phyloP scores from a whole-genome alignment of 2,797 vertebrate genomes.

The Tarsius wallacei region DNA sequence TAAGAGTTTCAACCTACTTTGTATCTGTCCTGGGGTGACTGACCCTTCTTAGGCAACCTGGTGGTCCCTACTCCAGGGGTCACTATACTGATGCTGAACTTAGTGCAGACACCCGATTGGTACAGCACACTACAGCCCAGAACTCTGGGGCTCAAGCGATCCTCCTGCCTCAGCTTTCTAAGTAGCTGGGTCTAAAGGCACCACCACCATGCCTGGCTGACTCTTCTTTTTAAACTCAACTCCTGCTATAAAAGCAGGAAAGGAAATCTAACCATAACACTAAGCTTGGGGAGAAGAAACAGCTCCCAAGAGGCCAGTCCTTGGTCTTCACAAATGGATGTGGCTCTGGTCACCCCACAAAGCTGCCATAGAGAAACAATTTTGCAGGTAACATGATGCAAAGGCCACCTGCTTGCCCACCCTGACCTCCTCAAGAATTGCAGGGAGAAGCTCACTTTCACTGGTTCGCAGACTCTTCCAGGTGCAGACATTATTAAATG shows the following conservation, averaged over 20 bases:
- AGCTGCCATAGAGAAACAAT: neutral
- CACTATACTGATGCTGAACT: neutral
- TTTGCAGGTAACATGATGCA: neutral
- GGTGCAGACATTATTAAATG: neutral
- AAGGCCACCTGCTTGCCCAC: neutral
- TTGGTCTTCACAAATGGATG: neutral
- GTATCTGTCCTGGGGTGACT: neutral
- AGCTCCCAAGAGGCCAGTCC: neutral
- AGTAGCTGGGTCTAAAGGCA: neutral
- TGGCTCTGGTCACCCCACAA: neutral
- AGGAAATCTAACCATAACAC: neutral
- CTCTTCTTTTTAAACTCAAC: slow-evolving; percentile 39
- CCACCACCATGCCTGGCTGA: too few species aligned
- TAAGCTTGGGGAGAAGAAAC: neutral
- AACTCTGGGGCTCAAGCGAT: neutral
- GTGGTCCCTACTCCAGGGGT: neutral
- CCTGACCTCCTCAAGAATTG: neutral
- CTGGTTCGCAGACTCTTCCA: neutral
- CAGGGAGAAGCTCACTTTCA: neutral
- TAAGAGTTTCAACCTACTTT: neutral
- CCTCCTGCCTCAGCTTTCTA: neutral
- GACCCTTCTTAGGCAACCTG: neutral
- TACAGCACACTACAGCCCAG: neutral
- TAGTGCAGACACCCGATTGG: neutral
- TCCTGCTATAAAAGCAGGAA: neutral